A percentile compares a stretch with the other conserved stretches of the same genome.
Evolutionary conservation across 2,113 vertebrate genomes (phyloP).

Genomic region (Eleginops maclovinus): DNA sequence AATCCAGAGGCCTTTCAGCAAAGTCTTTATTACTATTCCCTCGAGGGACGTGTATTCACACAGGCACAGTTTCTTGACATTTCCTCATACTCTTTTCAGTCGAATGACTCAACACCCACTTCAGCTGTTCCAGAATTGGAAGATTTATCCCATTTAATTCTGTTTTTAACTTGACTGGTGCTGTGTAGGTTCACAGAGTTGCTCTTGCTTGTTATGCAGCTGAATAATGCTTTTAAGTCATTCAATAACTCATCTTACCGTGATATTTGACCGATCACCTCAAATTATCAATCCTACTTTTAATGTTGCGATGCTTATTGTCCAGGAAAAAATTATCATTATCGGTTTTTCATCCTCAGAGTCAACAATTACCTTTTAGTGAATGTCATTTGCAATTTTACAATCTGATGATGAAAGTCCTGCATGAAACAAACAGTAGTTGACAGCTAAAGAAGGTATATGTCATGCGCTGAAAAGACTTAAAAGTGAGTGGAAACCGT

Average conservation of each 20-base stretch:
- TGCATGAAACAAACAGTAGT: slow-evolving; percentile 8
- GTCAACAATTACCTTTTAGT: slow-evolving; percentile 1
- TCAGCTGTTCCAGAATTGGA: slow-evolving; percentile 32
- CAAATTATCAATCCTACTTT: slow-evolving; percentile 22
- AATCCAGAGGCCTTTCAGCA: slow-evolving; percentile 68
- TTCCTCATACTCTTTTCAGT: slow-evolving; percentile 52
- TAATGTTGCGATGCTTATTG: slow-evolving; percentile 29
- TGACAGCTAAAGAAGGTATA: slow-evolving; percentile 48
- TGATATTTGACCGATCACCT: slow-evolving; percentile 31
- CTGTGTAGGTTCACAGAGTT: slow-evolving; percentile 68
- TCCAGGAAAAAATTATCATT: slow-evolving; percentile 37
- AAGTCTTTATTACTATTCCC: slow-evolving; percentile 33
- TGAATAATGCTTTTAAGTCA: slow-evolving; percentile 37
- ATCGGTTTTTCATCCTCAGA: slow-evolving; percentile 22
- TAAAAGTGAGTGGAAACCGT: slow-evolving; percentile 66
- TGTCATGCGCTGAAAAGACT: slow-evolving; percentile 57
- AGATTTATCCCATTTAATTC: slow-evolving; percentile 43
- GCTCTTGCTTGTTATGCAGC: slow-evolving; percentile 62
- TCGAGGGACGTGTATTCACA: slow-evolving; percentile 12
- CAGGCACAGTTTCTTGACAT: slow-evolving; percentile 24
- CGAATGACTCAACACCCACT: slow-evolving; percentile 64
- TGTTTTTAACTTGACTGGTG: slow-evolving; percentile 38
- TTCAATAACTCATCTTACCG: slow-evolving; percentile 55
- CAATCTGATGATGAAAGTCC: slow-evolving; percentile 11
- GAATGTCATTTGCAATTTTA: slow-evolving; percentile 14